Evolutionary conservation across 2,797 vertebrate genomes (phyloP).

Genomic region (Astyanax mexicanus): DNA sequence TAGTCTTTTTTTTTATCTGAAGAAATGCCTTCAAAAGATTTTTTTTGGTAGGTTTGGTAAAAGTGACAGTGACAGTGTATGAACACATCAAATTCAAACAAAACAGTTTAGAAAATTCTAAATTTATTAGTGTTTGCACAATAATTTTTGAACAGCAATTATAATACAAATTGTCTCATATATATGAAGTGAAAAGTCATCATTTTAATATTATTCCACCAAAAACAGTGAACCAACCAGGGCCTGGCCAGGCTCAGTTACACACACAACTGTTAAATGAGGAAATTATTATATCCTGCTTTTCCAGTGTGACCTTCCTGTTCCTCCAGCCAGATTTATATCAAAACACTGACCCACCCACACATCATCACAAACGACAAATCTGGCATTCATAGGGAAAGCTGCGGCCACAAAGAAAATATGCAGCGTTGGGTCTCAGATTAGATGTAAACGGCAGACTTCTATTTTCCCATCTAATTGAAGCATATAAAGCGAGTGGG

Average conservation of each 20-base stretch:
- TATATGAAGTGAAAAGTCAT: conserved; percentile 30
- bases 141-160: conserved; percentile 40
- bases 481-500: conserved; percentile 49
- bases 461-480: conserved; percentile 43
- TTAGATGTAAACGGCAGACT: conserved; percentile 46
- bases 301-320: conserved; percentile 53
- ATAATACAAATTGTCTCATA: conserved; percentile 11
- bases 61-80: neutral
- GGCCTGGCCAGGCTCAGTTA: conserved; percentile 6
- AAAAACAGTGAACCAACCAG: conserved; percentile 10
- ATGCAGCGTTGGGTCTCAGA: conserved; percentile 46
- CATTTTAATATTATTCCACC: conserved; percentile 16
- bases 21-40: too few species aligned
- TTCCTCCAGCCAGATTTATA: conserved; percentile 53
- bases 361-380: conserved; percentile 54
- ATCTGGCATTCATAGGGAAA: conserved; percentile 51
- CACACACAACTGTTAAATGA: conserved; percentile 42
- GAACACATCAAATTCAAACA: conserved; percentile 18
- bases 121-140: conserved; percentile 53
- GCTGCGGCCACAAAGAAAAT: conserved; percentile 48
- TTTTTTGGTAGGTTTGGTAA: neutral
- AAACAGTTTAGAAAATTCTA: conserved; percentile 31
- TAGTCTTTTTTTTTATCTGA: too few species aligned
- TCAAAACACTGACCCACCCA: conserved; percentile 56
- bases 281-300: conserved; percentile 55